These are phyloP conservation scores for Scomber colias DNA, from an alignment of 2,113 vertebrate genomes.

Conservation along the genomic window DNA sequence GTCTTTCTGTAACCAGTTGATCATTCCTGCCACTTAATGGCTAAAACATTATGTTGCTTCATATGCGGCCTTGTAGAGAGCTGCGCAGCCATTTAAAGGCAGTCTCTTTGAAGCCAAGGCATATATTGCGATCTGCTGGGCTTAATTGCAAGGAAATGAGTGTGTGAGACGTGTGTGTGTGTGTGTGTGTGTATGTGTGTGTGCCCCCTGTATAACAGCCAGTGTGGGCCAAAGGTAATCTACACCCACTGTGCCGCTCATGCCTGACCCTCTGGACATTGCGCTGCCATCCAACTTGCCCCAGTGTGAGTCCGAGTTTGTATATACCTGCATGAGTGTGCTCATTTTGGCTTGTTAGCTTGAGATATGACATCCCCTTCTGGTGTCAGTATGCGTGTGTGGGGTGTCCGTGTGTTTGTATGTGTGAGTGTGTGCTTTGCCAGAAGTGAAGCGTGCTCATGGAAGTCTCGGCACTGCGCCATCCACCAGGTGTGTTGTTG, in stretches of 20 bases:
- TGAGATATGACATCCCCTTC: conserved; percentile 58
- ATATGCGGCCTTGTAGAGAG: conserved; percentile 26
- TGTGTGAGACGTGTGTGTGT: conserved; percentile 4
- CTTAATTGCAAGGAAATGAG: conserved; percentile 59
- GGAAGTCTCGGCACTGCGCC: conserved; percentile 45
- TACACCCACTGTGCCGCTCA: conserved; percentile 68
- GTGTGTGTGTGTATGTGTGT: not conserved
- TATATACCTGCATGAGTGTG: conserved; percentile 48
- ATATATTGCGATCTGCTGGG: conserved; percentile 47
- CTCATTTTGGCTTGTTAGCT: conserved; percentile 55
- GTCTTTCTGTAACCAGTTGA: conserved; percentile 16
- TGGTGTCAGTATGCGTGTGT: conserved; percentile 19
- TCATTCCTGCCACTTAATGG: conserved; percentile 18
- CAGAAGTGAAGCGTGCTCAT: conserved; percentile 29
- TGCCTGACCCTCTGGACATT: conserved; percentile 64
- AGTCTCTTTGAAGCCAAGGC: conserved; percentile 29
- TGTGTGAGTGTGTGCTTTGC: conserved; percentile 11
- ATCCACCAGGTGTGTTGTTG: conserved; percentile 62
- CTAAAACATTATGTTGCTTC: conserved; percentile 36
- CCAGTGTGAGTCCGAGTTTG: conserved; percentile 36
- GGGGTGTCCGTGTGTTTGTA: not conserved
- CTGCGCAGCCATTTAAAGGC: conserved; percentile 24
- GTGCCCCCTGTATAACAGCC: conserved; percentile 8
- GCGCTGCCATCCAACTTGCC: conserved; percentile 22
- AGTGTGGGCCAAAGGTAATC: conserved; percentile 70